Evolutionary conservation across 2,888 invertebrate genomes (phyloP).

Genomic region (Agrotis segetum): DNA sequence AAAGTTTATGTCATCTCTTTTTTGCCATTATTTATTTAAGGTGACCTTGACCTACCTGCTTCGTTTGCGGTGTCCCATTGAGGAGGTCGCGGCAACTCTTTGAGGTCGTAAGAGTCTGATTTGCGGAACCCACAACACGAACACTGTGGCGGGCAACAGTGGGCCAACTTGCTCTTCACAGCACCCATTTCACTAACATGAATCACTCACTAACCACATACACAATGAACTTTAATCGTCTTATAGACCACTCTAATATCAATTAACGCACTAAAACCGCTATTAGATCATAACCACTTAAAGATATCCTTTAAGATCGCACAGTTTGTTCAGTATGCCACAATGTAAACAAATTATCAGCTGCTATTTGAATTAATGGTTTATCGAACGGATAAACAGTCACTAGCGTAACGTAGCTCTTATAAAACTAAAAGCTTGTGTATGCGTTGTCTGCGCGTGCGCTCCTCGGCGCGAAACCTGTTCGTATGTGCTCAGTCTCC

Average conservation of each 20-base stretch:
- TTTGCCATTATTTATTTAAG: conserved; percentile 32
- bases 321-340: conserved; percentile 65
- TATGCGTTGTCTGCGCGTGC: conserved; percentile 73
- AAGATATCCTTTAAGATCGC: conserved; percentile 57
- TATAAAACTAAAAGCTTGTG: conserved; percentile 32
- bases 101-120: conserved; percentile 81
- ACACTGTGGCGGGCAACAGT: conserved; percentile 73
- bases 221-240: conserved; percentile 54
- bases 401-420: conserved; percentile 32
- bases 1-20: conserved; percentile 38
- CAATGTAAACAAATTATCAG: conserved; percentile 79
- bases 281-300: conserved; percentile 79
- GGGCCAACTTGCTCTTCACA: conserved; percentile 80
- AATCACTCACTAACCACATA: conserved; percentile 59
- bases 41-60: conserved; percentile 71
- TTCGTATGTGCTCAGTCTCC: conserved; percentile 74
- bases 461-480: conserved; percentile 70
- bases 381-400: conserved; percentile 40
- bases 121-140: conserved; percentile 73
- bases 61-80: conserved; percentile 77
- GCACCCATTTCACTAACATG: conserved; percentile 77
- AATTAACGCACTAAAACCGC: conserved; percentile 73
- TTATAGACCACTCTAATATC: conserved; percentile 68
- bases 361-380: conserved; percentile 70
- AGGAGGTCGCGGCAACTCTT: conserved; percentile 84